Conservation (phyloP, 2,113 vertebrate genomes). For the Pituophis catenifer region DNA sequence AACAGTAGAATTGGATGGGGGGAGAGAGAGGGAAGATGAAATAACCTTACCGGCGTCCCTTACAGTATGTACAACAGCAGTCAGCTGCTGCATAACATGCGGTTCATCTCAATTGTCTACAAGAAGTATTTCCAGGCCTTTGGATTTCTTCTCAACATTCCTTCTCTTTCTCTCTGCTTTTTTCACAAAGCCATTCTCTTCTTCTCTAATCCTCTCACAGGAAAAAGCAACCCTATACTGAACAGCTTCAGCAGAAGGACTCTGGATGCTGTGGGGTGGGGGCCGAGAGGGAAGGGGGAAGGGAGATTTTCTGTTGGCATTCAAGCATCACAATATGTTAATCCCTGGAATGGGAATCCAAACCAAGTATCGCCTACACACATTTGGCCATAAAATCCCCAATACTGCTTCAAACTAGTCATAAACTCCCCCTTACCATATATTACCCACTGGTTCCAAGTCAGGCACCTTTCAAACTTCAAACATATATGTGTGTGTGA, state of each 20-base stretch:
- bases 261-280: slow-evolving; percentile 44
- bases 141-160: slow-evolving; percentile 65
- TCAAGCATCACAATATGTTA: slow-evolving; percentile 35
- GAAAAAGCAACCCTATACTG: slow-evolving; percentile 60
- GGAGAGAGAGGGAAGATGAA: neutral
- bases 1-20: slow-evolving; percentile 35
- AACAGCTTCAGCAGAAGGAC: slow-evolving; percentile 69
- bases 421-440: neutral
- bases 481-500: neutral
- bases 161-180: slow-evolving; percentile 51
- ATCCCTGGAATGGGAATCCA: slow-evolving; percentile 33
- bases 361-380: neutral
- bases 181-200: slow-evolving; percentile 75
- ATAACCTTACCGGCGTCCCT: slow-evolving; percentile 74
- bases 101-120: slow-evolving; percentile 64
- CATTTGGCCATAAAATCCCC: neutral
- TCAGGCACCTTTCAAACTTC: slow-evolving; percentile 10
- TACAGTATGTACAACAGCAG: slow-evolving; percentile 57
- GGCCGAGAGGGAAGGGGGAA: neutral
- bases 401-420: fast-evolving
- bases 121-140: slow-evolving; percentile 60
- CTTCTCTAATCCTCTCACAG: slow-evolving; percentile 70
- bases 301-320: slow-evolving; percentile 38
- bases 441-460: neutral
- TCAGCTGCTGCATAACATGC: slow-evolving; percentile 61